Evolutionary conservation across 2,797 vertebrate species (phyloP), one percentile per base, ranked within the genome.

Genomic region (Malurus splendens): DNA sequence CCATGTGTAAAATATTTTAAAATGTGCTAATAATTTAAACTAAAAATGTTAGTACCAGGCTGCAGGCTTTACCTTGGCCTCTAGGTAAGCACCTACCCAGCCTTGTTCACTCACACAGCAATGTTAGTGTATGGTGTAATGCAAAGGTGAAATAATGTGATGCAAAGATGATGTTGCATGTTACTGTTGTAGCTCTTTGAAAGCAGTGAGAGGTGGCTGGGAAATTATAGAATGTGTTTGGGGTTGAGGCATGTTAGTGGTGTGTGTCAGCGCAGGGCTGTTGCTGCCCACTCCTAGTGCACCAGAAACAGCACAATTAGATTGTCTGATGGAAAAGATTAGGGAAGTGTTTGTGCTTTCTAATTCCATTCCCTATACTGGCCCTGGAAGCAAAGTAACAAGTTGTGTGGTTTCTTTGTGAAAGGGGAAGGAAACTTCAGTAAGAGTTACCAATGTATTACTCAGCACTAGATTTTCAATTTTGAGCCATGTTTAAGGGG

Each of bases 171-270:
- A 28, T 12, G 6, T 41, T 79, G 8, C 18, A 1, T 33, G 15
- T 68, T 68, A 28, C 23, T 64, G 24, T 19, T 3, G 1, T 39
- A 64, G 42, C 13, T 82, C n/a, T 61, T 48, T 32, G 41, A 64
- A 70, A 70, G 55, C 47, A 18, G 12, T 7, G 1, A 0, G 0
- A 1, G 4, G 1, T 47, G 30, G 4, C 64, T 77, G 44, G 12
- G 22, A 44, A 47, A 54, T 33, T 50, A 8, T 8, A 28, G 39
- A 68, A 20, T 38, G 4, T 17, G 6, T 44, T 41, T 80, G 51
- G 6, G 11, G 2, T 27, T 82, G 55, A 30, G 17, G 18, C 10
- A 2, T 7, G 8, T 47, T 36, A 7, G 8, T 47, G 22, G 25
- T 72, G 79, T 48, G 9, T 54, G 2, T 30, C 38, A 36, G 17